Conservation (phyloP, 2,888 invertebrate genomes). For the Brachyopa scutellaris region DNA sequence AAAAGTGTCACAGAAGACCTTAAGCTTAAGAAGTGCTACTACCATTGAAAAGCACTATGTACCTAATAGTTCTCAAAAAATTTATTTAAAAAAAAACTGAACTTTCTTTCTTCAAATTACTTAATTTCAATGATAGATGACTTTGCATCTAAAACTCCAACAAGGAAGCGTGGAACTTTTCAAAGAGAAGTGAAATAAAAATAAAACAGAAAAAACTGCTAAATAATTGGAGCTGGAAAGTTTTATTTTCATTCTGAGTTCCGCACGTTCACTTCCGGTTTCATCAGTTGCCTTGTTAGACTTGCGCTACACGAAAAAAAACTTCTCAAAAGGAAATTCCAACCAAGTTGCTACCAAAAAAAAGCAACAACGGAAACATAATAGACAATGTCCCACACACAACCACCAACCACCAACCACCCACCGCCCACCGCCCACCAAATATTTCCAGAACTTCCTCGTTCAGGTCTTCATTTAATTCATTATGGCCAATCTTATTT, state of each 20-base stretch:
- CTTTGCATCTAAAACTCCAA: conserved; percentile 46
- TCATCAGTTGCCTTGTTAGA: conserved; percentile 24
- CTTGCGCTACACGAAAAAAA: conserved; percentile 1
- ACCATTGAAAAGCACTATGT: conserved; percentile 11
- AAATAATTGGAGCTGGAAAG: conserved; percentile 63
- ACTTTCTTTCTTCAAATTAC: conserved; percentile 34
- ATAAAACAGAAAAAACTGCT: conserved; percentile 7
- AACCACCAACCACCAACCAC: too few relatives aligned
- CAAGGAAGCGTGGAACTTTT: conserved; percentile 23
- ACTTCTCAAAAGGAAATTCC: background rate
- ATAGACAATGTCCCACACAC: conserved; percentile 15
- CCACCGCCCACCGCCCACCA: conserved; percentile 11
- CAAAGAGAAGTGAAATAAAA: background rate
- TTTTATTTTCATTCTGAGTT: conserved; percentile 46
- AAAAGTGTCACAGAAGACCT: conserved; percentile 26
- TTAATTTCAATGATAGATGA: conserved; percentile 65
- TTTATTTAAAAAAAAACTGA: conserved; percentile 22
- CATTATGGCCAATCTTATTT: conserved; percentile 36
- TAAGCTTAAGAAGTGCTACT: conserved; percentile 40
- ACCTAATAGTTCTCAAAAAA: conserved; percentile 1
- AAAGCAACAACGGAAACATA: background rate
- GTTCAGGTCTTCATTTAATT: conserved; percentile 52
- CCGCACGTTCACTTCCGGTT: conserved; percentile 57
- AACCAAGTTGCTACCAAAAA: conserved; percentile 5
- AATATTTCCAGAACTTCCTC: conserved; percentile 23